phyloP scores from a whole-genome alignment of 2,113 vertebrate species.

The Calypte anna region DNA sequence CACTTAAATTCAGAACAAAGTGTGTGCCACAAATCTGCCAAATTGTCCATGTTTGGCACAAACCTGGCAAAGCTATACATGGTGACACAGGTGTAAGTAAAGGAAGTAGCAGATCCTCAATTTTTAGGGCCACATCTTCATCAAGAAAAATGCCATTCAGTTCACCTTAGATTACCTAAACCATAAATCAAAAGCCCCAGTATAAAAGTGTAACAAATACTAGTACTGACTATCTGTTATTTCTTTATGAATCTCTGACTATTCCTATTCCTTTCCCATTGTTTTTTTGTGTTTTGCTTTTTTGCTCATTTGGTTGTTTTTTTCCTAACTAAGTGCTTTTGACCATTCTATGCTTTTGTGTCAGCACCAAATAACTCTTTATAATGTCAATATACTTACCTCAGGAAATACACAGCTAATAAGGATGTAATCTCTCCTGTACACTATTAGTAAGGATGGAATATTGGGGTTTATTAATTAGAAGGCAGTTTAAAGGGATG shows the following conservation, averaged over 20 bases:
- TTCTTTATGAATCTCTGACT: not conserved
- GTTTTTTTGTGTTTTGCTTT: not conserved
- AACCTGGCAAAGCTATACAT: not conserved
- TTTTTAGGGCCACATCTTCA: not conserved
- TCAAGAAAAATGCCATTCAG: not conserved
- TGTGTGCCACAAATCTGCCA: not conserved
- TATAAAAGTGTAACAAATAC: not conserved
- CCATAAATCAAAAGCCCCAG: not conserved
- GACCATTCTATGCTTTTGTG: not conserved
- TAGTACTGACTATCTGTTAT: not conserved
- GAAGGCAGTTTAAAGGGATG: not conserved
- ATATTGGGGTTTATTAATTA: not conserved
- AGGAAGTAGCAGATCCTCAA: not conserved
- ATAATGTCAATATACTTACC: not conserved
- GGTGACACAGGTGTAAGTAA: constrained; percentile 10
- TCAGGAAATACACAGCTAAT: not conserved
- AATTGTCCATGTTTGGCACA: not conserved
- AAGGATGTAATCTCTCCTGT: not conserved
- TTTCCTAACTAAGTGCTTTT: not conserved
- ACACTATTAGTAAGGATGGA: not conserved
- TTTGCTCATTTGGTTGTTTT: not conserved
- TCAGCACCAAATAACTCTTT: not conserved
- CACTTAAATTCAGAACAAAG: constrained; percentile 33
- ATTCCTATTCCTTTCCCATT: not conserved
- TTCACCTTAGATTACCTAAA: not conserved